These are phyloP conservation scores for Andricus grossulariae DNA, from an alignment of 1,140 invertebrate species.

Conservation along the genomic window DNA sequence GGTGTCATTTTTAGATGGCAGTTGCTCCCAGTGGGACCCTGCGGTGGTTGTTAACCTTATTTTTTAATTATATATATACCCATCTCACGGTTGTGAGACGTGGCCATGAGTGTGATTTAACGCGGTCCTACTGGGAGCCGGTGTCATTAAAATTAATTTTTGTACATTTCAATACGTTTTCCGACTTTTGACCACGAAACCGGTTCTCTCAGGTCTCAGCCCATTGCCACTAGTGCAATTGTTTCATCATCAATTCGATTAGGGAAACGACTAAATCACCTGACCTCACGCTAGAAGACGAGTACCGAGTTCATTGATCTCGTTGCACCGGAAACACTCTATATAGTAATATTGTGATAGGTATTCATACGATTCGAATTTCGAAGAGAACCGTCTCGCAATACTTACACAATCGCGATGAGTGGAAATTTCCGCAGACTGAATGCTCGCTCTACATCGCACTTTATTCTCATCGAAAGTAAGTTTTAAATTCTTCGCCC, in stretches of 20 bases:
- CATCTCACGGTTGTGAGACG: too few species aligned
- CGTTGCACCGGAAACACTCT: not conserved
- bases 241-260: not conserved
- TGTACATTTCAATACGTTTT: not conserved
- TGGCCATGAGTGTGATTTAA: too few species aligned
- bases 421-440: not conserved
- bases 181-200: not conserved
- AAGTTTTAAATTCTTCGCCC: too few species aligned
- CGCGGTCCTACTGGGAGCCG: too few species aligned
- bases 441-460: not conserved
- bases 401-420: not conserved
- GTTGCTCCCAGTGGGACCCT: too few species aligned
- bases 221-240: not conserved
- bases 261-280: not conserved
- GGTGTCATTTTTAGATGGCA: too few species aligned
- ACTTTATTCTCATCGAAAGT: too few species aligned
- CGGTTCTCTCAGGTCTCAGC: not conserved
- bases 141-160: not conserved
- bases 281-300: not conserved
- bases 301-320: slow-evolving; percentile 1
- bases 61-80: too few species aligned
- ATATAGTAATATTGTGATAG: not conserved
- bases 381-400: not conserved
- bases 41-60: too few species aligned
- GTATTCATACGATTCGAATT: too few species aligned